Base-by-base conservation (phyloP, 2,113 vertebrate species). In the Oryzias celebensis region DNA sequence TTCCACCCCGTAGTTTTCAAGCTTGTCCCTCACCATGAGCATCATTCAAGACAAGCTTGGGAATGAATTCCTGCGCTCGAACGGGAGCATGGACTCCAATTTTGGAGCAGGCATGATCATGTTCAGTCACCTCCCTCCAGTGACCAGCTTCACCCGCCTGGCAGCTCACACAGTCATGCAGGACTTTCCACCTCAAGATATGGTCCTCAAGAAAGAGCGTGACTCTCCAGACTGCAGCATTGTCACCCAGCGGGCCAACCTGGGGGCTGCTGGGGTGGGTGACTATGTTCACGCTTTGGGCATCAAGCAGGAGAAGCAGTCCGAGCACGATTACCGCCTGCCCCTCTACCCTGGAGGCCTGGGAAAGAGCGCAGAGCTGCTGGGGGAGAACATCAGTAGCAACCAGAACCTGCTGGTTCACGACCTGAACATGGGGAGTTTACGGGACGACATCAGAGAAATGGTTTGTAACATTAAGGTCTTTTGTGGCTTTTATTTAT, bases 91-190 rank as follows among this genome's bases (percentile, higher is more conserved):
- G 95, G 96, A 98, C 85, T 90, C 94, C 79, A 84, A 88, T 67
- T 97, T 94, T n/a, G 91, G 95, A 77, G 84, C 91, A 24, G 86
- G 95, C 84, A 95, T 96, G 96, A 93, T 96, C 63, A 96, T 98
- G 95, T 97, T 98, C 91, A 98, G 95, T 87, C 96, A 97, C 89
- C 94, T 98, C 44, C 96, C 96, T 60, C 96, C 96, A 54, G 95
- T 98, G 89, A 93, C 95, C 91, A 97, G 95, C 93, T 97, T 98
- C 92, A 94, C 95, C 61, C 95, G 94, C 68, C 92, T 96, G 84
- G 92, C 96, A 23, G 91, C 93, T 68, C 93, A 92, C 85, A 85
- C 94, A 26, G 91, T 94, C 79, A 90, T 91, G 93, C 94, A 92
- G 79, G 93, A 93, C 36, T 80, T 90, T 41, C 89, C 87, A 2